Evolutionary conservation across 2,797 vertebrate species (phyloP).

Genomic region (Eidolon dupreanum): DNA sequence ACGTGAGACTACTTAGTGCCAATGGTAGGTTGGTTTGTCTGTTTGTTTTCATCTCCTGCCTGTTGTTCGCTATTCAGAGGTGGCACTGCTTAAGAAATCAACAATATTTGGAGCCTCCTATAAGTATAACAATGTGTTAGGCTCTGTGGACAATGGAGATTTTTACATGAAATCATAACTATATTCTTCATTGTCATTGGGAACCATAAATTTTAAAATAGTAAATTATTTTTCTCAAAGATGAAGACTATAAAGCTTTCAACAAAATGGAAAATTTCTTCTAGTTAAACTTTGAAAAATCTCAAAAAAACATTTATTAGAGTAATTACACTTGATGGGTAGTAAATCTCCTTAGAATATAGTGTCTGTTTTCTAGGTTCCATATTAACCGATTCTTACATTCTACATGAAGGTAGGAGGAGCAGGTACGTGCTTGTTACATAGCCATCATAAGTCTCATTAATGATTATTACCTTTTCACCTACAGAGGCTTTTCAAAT

Average conservation of each 20-base stretch:
- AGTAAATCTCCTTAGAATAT: background rate
- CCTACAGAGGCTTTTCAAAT: background rate
- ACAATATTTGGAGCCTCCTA: background rate
- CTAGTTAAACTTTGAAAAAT: background rate
- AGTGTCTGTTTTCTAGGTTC: background rate
- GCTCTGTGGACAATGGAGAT: background rate
- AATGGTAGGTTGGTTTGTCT: background rate
- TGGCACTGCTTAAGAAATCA: background rate
- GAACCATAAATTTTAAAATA: background rate
- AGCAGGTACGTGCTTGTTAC: background rate
- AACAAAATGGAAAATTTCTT: background rate
- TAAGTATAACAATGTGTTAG: background rate
- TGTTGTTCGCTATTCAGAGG: background rate
- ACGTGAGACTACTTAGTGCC: background rate
- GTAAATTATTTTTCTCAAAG: background rate
- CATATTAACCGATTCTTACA: background rate
- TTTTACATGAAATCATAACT: background rate
- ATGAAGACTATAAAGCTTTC: background rate
- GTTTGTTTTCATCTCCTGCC: background rate
- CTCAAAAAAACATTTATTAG: background rate
- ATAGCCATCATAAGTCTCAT: background rate
- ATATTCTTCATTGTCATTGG: background rate
- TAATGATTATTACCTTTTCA: background rate
- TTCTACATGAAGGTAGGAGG: background rate
- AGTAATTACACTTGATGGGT: background rate